Evolutionary conservation across 2,797 vertebrate species (phyloP), one percentile per base, ranked within the genome.

Genomic region (Oryzias dopingdopingensis): DNA sequence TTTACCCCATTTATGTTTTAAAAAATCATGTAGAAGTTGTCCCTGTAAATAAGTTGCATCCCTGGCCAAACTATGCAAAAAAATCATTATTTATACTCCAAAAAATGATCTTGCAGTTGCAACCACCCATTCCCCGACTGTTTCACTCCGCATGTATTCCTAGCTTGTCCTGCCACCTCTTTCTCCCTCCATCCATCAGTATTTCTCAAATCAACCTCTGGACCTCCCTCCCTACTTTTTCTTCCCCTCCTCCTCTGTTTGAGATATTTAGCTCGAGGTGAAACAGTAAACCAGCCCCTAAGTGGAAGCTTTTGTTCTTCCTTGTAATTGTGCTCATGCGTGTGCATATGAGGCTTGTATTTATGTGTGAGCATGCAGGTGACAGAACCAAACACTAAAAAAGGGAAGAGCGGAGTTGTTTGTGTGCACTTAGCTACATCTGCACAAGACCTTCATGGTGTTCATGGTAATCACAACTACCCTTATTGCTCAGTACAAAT

Each of bases 211-310:
- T 51, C 42, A 43, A 23, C 26, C 51, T 46, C 56, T 14, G 17
- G 37, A 23, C 49, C 42, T 20, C 56, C 57, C 62, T 49, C n/a
- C 46, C 23, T 46, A 47, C 20, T 54, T 32, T 42, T 42, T 60
- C 52, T 46, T 53, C 52, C 10, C 32, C 74, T 59, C 63, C 67
- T 29, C 74, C 67, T 56, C 55, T 7, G 66, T 69, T 81, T 84
- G 71, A 87, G 89, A 91, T 92, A 89, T 93, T 92, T 95, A 89
- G 94, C 95, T 96, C 78, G 94, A 94, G 94, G 95, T 96, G 90
- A 91, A 92, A 93, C 90, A 90, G 87, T 80, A 83, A 92, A 89
- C 88, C 82, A 86, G 92, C 93, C 74, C 94, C 94, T 94, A 90
- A 93, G 92, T 89, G 87, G 91, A 93, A 93, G 92, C 92, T 92